phyloP scores from a whole-genome alignment of 1,140 invertebrate genomes.

The Gryon sp. region DNA sequence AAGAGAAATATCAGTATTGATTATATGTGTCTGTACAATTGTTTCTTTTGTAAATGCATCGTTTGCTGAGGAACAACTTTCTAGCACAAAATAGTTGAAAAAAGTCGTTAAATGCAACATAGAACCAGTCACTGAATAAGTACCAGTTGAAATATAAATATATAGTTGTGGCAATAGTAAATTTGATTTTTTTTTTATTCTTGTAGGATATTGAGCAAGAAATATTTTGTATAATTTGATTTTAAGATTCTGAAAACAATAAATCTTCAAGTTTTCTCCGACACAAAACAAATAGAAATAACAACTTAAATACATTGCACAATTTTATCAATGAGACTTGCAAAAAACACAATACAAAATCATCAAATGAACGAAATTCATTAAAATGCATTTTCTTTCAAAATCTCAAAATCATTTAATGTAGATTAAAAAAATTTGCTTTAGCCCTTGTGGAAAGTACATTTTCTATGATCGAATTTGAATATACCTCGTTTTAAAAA shows the following conservation, averaged over 20 bases:
- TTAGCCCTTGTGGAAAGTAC: constrained; percentile 25
- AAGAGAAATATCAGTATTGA: constrained; percentile 4
- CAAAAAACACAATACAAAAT: neutral
- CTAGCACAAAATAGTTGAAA: constrained; percentile 14
- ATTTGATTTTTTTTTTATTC: constrained; percentile 5
- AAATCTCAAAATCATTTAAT: constrained; percentile 6
- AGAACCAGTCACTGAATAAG: constrained; percentile 7
- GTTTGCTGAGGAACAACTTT: constrained; percentile 31
- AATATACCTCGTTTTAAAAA: neutral
- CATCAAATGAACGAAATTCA: neutral
- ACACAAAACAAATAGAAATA: neutral
- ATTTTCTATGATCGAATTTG: constrained; percentile 22
- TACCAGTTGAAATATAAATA: constrained; percentile 12
- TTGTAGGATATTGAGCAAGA: constrained; percentile 22
- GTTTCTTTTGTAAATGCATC: constrained; percentile 30
- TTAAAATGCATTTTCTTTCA: neutral
- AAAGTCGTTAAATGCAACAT: constrained; percentile 17
- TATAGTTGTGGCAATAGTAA: constrained; percentile 15
- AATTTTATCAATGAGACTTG: no score
- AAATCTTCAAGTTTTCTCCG: neutral
- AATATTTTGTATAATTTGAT: neutral
- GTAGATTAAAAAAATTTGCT: neutral
- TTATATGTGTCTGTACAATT: constrained; percentile 1
- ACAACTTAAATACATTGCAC: no score
- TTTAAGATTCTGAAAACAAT: constrained; percentile 8